Evolutionary conservation across 2,888 invertebrate species (phyloP), one percentile per base, ranked within the genome.

Genomic region (Cerceris ruficornis): DNA sequence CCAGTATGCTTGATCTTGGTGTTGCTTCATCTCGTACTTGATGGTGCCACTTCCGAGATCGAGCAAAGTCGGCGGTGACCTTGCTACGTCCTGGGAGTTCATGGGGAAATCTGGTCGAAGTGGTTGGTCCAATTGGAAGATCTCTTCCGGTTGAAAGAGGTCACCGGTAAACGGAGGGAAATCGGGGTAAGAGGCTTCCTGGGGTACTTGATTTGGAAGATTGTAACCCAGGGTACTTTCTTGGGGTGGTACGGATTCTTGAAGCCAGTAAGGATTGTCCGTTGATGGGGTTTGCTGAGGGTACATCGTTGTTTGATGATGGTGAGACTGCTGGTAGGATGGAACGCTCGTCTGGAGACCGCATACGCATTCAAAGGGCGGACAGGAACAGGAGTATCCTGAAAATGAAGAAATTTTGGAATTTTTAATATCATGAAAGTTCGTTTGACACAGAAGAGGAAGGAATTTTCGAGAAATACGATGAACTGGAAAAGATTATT

Each of bases 121-220:
- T 0, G 96, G 96, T 88, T 96, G 96, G 87, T 96, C 96, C 74
- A 96, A 92, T 90, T 96, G 96, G 92, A 96, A 96, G 80, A 96
- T 96, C 91, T 96, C 96, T 88, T 96, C 96, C 0, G 96, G 96
- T 88, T 96, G 96, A 90, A 96, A 96, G 41, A 96, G 93, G 87
- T 96, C 96, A 55, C 94, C 94, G 0, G 94, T 93, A 59, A 95
- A 93, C 0, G 94, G 92, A 0, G 94, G 93, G 68, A 95, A 95
- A 86, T 95, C 95, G 15, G 91, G 89, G 61, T 92, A 91, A 0
- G 89, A 85, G 2, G 89, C 88, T 28, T 93, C 92, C 52, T 93
- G 93, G 0, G 89, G 70, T 77, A 92, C 75, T 86, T 91, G 93
- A 69, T 90, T 93, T 42, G 93, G 93, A 8, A 93, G 88, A 87